Evolutionary conservation across 2,113 vertebrate species (phyloP), one percentile per base, ranked within the genome.

Genomic region (Albula glossodonta): DNA sequence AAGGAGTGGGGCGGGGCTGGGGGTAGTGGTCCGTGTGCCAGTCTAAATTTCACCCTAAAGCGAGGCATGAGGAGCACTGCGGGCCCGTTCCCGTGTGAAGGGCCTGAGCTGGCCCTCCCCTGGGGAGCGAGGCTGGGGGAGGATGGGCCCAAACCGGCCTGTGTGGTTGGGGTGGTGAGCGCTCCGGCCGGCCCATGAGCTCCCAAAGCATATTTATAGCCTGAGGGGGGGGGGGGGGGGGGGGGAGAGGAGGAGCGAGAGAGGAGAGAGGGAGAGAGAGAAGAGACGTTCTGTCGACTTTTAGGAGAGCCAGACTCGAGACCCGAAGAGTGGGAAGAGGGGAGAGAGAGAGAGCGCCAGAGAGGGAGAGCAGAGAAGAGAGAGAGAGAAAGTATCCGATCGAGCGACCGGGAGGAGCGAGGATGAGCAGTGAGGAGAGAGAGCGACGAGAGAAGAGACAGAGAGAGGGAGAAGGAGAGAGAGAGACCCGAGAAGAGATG

Each of bases 161-260:
- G 48, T 57, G 82, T 66, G 82, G 82, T 83, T 49, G 41, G 56
- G 60, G 60, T 83, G 57, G 82, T 51, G 31, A 70, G 57, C 41
- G 31, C 82, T n/a, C 60, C 51, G 19, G 57, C 13, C 56, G 13
- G 56, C 57, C 66, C 19, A 49, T 83, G 70, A 83, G 51, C 41
- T 66, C n/a, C 41, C 48, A 31, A 5, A 66, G 19, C 49, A 83
- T 83, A 83, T 83, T 83, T 83, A 31, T 83, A 83, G 60, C 82
- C 60, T 70, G 60, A 31, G 63, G 56, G 25, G 15, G 17, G 25
- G 56, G 57, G n/a, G n/a, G n/a, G n/a, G n/a, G n/a, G n/a, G n/a
- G n/a, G n/a, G n/a, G n/a, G 5, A 22, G 19, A 51, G 53, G 81
- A 53, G 1, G 31, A 41, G 31, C 0, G 31, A 41, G 31, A 41